Evolutionary conservation across 2,113 vertebrate species (phyloP), one percentile per base, ranked within the genome.

Genomic region (Oncorhynchus nerka): DNA sequence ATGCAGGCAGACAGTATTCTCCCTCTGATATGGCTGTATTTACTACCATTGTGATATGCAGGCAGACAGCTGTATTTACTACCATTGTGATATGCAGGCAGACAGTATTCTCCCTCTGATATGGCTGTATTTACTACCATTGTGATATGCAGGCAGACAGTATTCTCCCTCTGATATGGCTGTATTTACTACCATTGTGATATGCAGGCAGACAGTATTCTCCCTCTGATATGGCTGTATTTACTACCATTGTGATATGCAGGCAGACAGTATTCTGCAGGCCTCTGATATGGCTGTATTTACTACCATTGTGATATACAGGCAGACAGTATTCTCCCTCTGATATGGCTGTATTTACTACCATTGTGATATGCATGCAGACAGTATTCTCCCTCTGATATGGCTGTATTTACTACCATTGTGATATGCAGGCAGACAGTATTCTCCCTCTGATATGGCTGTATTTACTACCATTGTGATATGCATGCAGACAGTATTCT

Each of bases 41-140:
- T 83, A 86, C 83, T 49, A 81, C 83, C 65, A 80, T 71, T 74
- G 76, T 79, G 78, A 90, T 69, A 76, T 83, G 75, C 74, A 79
- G 73, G 70, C 68, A 79, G 71, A 81, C 75, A 79, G 64, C 24
- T 67, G 32, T 48, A 75, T 73, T 68, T 83, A 86, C 83, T 49
- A 81, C 83, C 65, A 80, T 71, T 74, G 77, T 79, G 77, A 90
- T 69, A 76, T 83, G 75, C 74, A 79, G 73, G 70, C 68, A 79
- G 71, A 81, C 75, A 79, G 79, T 64, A 79, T 67, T 74, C 73
- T 81, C 71, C 73, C 74, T 61, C 70, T 72, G 70, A 68, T 32
- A 84, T 76, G 73, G 64, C 24, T 67, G 32, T 48, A 75, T 73
- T 68, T 83, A 86, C 83, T 49, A 81, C 82, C 65, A 80, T 69